Percentiles rank a stretch among this genome's conserved stretches.
Conservation (phyloP, 2,888 invertebrate species). For the Osedax fenrisi region DNA sequence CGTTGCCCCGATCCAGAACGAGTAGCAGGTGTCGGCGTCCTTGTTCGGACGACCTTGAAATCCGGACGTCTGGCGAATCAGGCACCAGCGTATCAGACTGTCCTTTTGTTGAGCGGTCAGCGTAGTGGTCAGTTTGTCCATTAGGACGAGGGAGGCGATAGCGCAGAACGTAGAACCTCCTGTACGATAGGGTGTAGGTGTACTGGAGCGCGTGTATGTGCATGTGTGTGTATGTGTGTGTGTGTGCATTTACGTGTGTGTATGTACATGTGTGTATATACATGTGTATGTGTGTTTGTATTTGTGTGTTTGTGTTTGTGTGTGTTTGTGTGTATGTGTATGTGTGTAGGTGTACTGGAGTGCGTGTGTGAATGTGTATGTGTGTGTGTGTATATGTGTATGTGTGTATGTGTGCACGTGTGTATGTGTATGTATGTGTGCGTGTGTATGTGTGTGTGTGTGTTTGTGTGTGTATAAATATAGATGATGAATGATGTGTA, state of each 20-base stretch:
- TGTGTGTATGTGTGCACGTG: too few relatives aligned
- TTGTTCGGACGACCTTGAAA: conserved; percentile 82
- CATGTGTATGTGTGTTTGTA: neutral
- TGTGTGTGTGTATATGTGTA: too few relatives aligned
- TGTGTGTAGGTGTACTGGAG: neutral
- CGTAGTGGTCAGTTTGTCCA: conserved; percentile 55
- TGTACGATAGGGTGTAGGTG: conserved; percentile 35
- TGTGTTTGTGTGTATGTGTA: neutral
- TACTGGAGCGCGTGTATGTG: too few relatives aligned
- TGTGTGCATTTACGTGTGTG: neutral
- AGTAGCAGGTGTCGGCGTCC: conserved; percentile 89
- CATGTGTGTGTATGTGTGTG: neutral
- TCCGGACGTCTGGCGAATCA: conserved; percentile 57
- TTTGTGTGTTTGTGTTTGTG: neutral
- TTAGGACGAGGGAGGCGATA: conserved; percentile 74
- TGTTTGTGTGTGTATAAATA: neutral
- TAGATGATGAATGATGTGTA: neutral
- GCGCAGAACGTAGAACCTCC: conserved; percentile 95
- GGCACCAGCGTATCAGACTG: conserved; percentile 66
- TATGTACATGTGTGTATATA: conserved; percentile 2
- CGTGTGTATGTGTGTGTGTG: neutral
- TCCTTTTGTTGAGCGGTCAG: conserved; percentile 40
- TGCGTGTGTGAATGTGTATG: neutral
- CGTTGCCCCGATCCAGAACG: conserved; percentile 94
- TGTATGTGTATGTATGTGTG: too few relatives aligned